These are phyloP conservation scores for Drosophila rhopaloa DNA, from an alignment of 1,140 invertebrate genomes.

Conservation along the genomic window DNA sequence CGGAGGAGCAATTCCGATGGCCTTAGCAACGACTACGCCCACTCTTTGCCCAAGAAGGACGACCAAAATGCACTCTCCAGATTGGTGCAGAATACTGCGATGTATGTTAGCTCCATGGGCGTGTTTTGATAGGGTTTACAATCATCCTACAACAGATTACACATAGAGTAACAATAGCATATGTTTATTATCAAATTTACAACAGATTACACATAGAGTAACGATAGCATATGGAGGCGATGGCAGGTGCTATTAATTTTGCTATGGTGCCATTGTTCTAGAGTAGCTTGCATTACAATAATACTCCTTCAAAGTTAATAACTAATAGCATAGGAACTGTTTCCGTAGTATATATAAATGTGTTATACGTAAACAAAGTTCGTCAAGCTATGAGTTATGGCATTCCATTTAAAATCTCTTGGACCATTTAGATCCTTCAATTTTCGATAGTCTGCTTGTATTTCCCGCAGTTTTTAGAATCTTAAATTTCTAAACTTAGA, in stretches of 20 bases:
- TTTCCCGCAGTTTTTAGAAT: no score
- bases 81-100: constrained; percentile 94
- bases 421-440: no score
- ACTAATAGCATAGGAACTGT: no score
- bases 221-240: background rate
- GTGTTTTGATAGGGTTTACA: background rate
- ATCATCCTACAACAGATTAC: background rate
- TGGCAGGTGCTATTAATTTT: background rate
- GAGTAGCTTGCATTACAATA: no score
- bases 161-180: background rate
- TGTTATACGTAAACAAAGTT: no score
- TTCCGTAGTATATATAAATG: no score
- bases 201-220: background rate
- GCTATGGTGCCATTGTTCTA: background rate
- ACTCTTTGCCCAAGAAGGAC: constrained; percentile 91
- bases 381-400: no score
- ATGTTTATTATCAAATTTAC: background rate
- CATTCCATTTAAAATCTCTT: no score
- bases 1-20: constrained; percentile 88
- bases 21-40: constrained; percentile 87
- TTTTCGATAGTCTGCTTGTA: no score
- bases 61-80: constrained; percentile 94
- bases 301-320: no score
- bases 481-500: no score
- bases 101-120: constrained; percentile 86